Base-by-base conservation (phyloP, 2,888 invertebrate species). In the Macroteleia sp. region DNA sequence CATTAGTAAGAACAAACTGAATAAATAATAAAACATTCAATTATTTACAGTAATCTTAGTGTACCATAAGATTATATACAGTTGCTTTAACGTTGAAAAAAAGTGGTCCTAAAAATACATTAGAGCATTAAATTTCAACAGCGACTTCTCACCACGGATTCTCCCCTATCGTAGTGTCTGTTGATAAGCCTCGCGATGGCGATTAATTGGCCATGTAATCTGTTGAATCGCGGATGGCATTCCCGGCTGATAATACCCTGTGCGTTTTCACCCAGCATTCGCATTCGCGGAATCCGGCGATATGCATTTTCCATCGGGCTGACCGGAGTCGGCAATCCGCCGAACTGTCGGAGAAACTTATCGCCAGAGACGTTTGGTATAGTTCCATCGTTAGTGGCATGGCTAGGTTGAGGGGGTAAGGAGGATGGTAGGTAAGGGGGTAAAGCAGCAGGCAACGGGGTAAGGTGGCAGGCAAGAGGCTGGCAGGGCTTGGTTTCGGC, bases 311-410 rank as follows among this genome's bases (percentile, higher is more conserved):
- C 70, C 70, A 57, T 66, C 30, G 69, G 59, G 41, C 77, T 77
- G 82, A 85, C 81, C 81, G 79, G 62, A 86, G 86, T 86, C 86
- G 83, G 87, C 86, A 85, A 84, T 82, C 82, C 85, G 84, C 80
- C 83, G 84, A 85, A 86, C 86, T 85, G 85, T 85, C 85, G 85
- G 82, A 86, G 86, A 85, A 88, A 89, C 87, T 88, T 87, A 88
- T 86, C 86, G 86, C 83, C 81, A 81, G 85, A 81, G 83, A 82
- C 79, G 81, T 73, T 73, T 77, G 83, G 82, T 86, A 83, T 85
- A 86, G 87, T 86, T 86, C 79, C 84, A 86, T 87, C 87, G 87
- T 86, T 86, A 86, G 67, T 66, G 62, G 59, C 54, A 42, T 67
- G 74, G 80, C 44, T 44, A 39, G 62, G 52, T n/a, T 79, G 78